Base-by-base conservation (phyloP, 2,888 invertebrate species). In the Bimastos eiseni region DNA sequence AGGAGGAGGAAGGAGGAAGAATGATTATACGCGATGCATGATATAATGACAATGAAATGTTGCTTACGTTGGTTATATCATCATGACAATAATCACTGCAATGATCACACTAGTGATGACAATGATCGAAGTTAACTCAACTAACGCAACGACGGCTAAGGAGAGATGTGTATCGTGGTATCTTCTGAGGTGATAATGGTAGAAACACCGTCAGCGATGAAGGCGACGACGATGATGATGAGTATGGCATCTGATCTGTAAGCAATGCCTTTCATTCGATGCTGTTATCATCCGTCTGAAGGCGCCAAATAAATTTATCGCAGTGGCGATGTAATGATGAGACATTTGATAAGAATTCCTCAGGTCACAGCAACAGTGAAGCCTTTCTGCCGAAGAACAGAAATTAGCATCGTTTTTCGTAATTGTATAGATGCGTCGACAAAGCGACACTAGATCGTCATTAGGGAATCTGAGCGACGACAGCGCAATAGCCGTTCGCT, bases 391-490 rank as follows among this genome's bases (percentile, higher is more conserved):
- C 70, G 70, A 70, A 70, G 70, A 70, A 70, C 8, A 70, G 70
- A 70, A 70, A 70, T 70, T 70, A 70, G 70, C 70, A 8, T 70
- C 70, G 70, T 70, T 70, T 70, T n/a, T 70, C 70, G 70, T 70
- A 70, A 70, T 70, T 70, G n/a, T 70, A n/a, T 70, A 30, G 11
- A 70, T 70, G 70, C n/a, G 13, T 30, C 70, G 70, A 70, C 70
- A 70, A n/a, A n/a, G 70, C 70, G n/a, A 70, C 70, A 70, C n/a
- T 70, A 70, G 70, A 70, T 70, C 70, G 70, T 70, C 70, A 70
- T 70, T 70, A 70, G 30, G 8, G n/a, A 70, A 70, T 30, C 70
- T 70, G 30, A n/a, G 70, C 70, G 70, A 70, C 70, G n/a, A n/a
- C 70, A 70, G 70, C 70, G 70, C 30, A 70, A n/a, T 55, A 70